Evolutionary conservation across 1,140 invertebrate genomes (phyloP).

Genomic region (Hirudo medicinalis): DNA sequence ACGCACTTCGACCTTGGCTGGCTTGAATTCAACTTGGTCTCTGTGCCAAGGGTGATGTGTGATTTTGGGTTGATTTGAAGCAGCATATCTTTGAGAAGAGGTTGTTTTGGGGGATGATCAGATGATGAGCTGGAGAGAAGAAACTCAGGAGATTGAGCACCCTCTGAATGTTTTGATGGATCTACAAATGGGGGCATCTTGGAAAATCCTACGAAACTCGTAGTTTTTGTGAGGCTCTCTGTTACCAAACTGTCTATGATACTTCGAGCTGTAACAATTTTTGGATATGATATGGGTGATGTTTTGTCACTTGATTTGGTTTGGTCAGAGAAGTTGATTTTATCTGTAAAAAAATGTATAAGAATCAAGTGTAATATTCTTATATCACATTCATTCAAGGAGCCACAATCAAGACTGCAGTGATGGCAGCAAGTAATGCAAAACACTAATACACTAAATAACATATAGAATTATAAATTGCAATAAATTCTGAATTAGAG

Average conservation of each 20-base stretch:
- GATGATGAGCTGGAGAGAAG: neutral
- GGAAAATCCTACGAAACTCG: neutral
- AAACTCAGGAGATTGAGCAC: neutral
- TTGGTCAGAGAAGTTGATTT: too few relatives aligned
- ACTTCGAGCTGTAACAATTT: neutral
- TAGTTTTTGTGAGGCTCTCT: constrained; percentile 2
- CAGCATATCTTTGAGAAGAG: constrained; percentile 6
- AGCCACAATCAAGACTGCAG: too few relatives aligned
- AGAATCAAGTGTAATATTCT: too few relatives aligned
- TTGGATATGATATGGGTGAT: neutral
- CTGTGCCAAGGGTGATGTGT: neutral
- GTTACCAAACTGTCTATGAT: constrained; percentile 5
- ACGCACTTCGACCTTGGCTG: constrained; percentile 5
- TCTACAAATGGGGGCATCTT: neutral
- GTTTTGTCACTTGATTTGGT: too few relatives aligned
- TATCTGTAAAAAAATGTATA: too few relatives aligned
- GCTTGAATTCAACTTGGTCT: neutral
- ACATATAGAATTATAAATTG: too few relatives aligned
- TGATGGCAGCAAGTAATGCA: too few relatives aligned
- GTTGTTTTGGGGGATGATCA: neutral
- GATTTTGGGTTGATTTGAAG: constrained; percentile 3
- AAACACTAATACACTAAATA: too few relatives aligned
- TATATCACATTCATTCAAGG: too few relatives aligned
- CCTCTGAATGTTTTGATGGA: neutral
- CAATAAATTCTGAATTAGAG: too few relatives aligned